Evolutionary conservation across 2,797 vertebrate species (phyloP).

Genomic region (Tokudaia tokunoshimensis): DNA sequence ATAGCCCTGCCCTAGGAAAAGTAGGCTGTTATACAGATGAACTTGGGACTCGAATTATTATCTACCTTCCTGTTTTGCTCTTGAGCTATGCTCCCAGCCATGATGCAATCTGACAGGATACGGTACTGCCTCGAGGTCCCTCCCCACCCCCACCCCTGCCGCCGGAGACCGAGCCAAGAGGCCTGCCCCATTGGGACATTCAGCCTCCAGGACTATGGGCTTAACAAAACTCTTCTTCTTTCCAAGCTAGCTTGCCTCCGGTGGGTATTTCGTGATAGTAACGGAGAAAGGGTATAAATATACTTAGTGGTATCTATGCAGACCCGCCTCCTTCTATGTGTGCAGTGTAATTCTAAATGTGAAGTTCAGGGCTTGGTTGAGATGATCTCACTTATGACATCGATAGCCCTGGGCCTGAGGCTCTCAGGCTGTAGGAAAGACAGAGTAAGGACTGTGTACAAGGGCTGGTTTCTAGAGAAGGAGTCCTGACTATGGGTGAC

Average conservation of each 20-base stretch:
- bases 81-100: neutral
- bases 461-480: neutral
- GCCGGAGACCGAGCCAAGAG: neutral
- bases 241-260: neutral
- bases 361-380: neutral
- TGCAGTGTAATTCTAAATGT: neutral
- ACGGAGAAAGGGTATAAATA: neutral
- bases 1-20: neutral
- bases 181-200: neutral
- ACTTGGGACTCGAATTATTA: neutral
- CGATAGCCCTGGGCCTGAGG: neutral
- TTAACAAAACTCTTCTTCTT: neutral
- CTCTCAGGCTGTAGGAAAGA: neutral
- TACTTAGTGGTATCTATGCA: neutral
- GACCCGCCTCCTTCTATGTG: neutral
- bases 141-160: neutral
- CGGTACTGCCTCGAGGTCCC: neutral
- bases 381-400: neutral
- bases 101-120: neutral
- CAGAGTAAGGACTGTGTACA: no score
- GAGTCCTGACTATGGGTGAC: neutral
- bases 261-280: neutral
- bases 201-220: neutral
- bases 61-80: neutral
- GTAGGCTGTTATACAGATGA: neutral